Evolutionary conservation across 1,140 invertebrate species (phyloP).

Genomic region (Nasonia longicornis): DNA sequence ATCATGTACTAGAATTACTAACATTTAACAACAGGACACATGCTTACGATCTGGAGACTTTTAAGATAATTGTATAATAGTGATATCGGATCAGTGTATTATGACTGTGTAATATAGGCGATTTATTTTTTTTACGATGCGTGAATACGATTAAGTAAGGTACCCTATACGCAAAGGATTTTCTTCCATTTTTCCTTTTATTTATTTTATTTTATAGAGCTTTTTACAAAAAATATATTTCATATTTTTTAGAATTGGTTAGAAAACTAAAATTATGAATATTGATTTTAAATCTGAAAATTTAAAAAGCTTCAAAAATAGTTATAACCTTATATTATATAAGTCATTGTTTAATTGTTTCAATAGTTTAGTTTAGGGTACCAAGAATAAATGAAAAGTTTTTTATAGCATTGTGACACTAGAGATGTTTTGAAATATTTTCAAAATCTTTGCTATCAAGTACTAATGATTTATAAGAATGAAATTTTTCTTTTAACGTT

Average conservation of each 20-base stretch:
- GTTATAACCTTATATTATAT: background rate
- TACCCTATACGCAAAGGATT: background rate
- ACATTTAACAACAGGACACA: background rate
- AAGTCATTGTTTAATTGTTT: background rate
- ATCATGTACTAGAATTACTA: background rate
- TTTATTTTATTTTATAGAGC: too few relatives aligned
- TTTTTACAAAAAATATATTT: background rate
- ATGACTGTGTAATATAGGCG: background rate
- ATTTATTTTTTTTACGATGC: conserved; percentile 24
- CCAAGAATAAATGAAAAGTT: background rate
- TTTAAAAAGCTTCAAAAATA: background rate
- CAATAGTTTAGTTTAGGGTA: background rate
- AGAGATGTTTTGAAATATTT: background rate
- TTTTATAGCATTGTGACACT: background rate
- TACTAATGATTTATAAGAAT: too few relatives aligned
- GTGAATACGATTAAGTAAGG: background rate
- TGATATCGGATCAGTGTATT: background rate
- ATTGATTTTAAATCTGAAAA: background rate
- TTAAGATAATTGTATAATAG: background rate
- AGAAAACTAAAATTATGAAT: background rate
- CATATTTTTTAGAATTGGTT: background rate
- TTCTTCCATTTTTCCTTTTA: background rate
- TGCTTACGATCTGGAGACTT: background rate
- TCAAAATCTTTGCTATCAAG: too few relatives aligned
- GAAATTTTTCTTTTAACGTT: background rate